phyloP scores from a whole-genome alignment of 2,888 invertebrate genomes.

The Neoaliturus tenellus region DNA sequence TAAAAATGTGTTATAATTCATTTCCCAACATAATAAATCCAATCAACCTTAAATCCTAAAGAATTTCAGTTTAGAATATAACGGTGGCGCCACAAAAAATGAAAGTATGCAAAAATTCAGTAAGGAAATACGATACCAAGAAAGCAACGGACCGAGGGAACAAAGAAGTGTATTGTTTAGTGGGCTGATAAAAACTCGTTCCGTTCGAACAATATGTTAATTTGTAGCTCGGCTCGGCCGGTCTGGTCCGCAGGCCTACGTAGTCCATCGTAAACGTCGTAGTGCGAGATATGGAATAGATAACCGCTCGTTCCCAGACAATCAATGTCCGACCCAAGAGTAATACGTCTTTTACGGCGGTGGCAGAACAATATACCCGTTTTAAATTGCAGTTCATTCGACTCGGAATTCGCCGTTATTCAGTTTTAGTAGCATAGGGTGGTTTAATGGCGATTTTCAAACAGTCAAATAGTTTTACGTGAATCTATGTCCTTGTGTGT shows the following conservation, averaged over 20 bases:
- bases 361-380: not conserved
- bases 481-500: no score
- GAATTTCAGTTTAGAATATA: not conserved
- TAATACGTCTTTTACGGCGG: not conserved
- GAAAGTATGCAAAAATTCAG: constrained; percentile 25
- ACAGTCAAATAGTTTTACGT: no score
- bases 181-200: constrained; percentile 29
- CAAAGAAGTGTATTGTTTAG: constrained; percentile 14
- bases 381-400: not conserved
- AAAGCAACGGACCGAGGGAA: constrained; percentile 15
- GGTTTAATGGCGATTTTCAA: no score
- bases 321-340: not conserved
- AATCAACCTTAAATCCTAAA: no score
- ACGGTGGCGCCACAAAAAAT: constrained; percentile 23
- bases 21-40: no score
- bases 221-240: not conserved
- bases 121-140: constrained; percentile 26
- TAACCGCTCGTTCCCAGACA: not conserved
- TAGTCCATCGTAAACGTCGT: not conserved
- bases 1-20: no score
- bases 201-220: constrained; percentile 42
- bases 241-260: not conserved
- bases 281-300: not conserved
- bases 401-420: no score
- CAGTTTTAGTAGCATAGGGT: no score